Evolutionary conservation across 2,113 vertebrate genomes (phyloP), one percentile per base, ranked within the genome.

Genomic region (Tapirus terrestris): DNA sequence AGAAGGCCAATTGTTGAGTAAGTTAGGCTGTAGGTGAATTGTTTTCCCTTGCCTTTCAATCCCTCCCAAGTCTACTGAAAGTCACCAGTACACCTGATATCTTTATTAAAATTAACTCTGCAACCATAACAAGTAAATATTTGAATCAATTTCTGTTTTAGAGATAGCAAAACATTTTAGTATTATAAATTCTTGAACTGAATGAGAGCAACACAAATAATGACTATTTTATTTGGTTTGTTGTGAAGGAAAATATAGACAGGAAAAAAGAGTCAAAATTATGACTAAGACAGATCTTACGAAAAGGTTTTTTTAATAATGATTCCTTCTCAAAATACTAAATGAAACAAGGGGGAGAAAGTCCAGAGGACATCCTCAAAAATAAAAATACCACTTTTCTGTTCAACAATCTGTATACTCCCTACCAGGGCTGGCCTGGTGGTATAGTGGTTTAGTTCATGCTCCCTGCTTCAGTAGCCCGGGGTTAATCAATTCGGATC

Each of bases 141-240:
- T 65, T 90, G 43, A 91, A 53, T 73, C 58, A 93, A 79, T 75
- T 94, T 93, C 33, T 96, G 16, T 83, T 77, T 21, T 27, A 75
- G 39, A 67, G 60, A 58, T 68, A 75, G 21, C 31, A 86, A 88
- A 84, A 29, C 33, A n/a, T 13, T 83, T 87, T 53, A 79, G 33
- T 25, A 79, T 72, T 72, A 84, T 88, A 23, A 79, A 73, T 79
- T 79, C 23, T 68, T 79, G 48, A 91, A 33, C 5, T 33, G 18
- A 93, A 33, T 61, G 11, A 73, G 25, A 75, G 76, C 75, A 91
- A 72, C 21, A 63, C 76, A 68, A 82, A 27, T 83, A 77, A 73
- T 60, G 14, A 48, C 27, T 90, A 33, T 97, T 95, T 92, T 43
- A 79, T 53, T 61, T 72, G 70, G 18, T 85, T 96, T 89, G 25